Evolutionary conservation across 2,113 vertebrate genomes (phyloP).

Genomic region (Ameiurus melas): DNA sequence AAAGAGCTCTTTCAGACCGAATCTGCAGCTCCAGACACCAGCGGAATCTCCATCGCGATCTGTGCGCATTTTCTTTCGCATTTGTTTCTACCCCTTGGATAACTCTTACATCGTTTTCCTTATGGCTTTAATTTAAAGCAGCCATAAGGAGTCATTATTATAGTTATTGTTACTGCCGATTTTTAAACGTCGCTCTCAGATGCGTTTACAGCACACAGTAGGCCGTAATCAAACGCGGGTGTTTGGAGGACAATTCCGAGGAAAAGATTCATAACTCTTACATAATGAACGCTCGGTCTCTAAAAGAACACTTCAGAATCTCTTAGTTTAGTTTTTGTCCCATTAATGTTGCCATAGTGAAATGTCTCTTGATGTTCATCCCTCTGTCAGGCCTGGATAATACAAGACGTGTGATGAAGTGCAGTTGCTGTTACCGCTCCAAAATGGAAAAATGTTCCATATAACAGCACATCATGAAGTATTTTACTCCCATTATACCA

Average conservation of each 20-base stretch:
- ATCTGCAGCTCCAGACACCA: slow-evolving; percentile 65
- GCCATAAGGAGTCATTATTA: background rate
- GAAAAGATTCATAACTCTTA: background rate
- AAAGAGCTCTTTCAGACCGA: slow-evolving; percentile 72
- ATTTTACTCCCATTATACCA: background rate
- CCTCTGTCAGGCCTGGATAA: background rate
- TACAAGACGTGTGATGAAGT: background rate
- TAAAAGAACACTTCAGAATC: background rate
- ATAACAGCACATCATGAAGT: background rate
- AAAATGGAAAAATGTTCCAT: background rate
- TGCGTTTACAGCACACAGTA: background rate
- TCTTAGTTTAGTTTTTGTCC: background rate
- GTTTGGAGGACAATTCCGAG: slow-evolving; percentile 19
- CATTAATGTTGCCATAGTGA: background rate
- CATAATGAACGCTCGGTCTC: background rate
- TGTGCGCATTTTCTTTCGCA: slow-evolving; percentile 58
- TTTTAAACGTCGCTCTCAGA: background rate
- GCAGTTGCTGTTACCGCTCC: background rate
- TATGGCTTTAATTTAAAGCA: background rate
- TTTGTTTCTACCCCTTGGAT: background rate
- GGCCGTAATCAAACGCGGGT: slow-evolving; percentile 4
- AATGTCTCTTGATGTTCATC: background rate
- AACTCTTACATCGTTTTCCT: background rate
- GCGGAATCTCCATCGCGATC: slow-evolving; percentile 68
- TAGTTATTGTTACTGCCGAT: no score